These are phyloP conservation scores for Lissonota sp. DNA, from an alignment of 2,888 invertebrate species.

Conservation along the genomic window DNA sequence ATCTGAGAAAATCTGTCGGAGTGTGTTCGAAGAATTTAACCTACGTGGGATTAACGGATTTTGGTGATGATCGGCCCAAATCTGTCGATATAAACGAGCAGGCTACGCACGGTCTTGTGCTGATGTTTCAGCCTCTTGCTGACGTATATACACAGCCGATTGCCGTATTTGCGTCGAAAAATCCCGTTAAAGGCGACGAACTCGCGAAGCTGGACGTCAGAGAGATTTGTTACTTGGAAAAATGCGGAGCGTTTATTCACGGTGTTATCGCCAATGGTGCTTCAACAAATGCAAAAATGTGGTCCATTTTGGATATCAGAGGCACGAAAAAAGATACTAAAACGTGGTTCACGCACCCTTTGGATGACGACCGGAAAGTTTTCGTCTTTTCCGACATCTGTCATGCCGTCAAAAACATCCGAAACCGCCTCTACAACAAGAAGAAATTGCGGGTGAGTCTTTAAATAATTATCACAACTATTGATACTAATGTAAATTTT, in stretches of 20 bases:
- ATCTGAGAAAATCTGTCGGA: no score
- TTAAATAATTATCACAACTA: neutral
- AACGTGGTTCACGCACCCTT: conserved; percentile 34
- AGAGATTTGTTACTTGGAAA: conserved; percentile 48
- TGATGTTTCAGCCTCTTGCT: conserved; percentile 6
- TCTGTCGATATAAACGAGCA: neutral
- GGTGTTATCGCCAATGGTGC: conserved; percentile 50
- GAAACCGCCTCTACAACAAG: conserved; percentile 37
- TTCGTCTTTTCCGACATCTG: conserved; percentile 44
- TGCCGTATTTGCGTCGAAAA: conserved; percentile 4
- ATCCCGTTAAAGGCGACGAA: conserved; percentile 22
- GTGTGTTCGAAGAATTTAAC: no score
- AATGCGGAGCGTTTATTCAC: conserved; percentile 49
- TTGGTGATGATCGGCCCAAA: no score
- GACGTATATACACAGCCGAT: conserved; percentile 1
- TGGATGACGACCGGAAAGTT: conserved; percentile 36
- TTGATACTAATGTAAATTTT: no score
- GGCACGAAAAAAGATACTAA: conserved; percentile 24
- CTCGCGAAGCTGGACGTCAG: conserved; percentile 35
- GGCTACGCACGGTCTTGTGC: neutral
- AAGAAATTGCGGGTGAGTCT: conserved; percentile 33
- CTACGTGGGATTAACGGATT: no score
- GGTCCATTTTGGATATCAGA: conserved; percentile 34
- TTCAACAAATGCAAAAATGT: conserved; percentile 38
- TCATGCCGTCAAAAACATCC: conserved; percentile 37